These are phyloP conservation scores for Drosophila anceps DNA, from an alignment of 2,888 invertebrate species.

Conservation along the genomic window DNA sequence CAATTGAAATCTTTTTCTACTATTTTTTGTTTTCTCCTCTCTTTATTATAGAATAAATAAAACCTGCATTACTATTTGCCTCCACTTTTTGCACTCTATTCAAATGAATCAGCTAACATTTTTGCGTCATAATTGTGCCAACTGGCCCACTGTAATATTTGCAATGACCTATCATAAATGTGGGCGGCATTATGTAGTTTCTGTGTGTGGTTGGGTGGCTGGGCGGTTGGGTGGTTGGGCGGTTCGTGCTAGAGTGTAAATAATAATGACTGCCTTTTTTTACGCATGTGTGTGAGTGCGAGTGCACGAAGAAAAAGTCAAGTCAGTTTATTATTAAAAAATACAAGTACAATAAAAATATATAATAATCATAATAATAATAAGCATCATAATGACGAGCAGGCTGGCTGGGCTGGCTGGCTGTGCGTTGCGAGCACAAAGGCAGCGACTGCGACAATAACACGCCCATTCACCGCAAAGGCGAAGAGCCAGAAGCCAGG, in stretches of 20 bases:
- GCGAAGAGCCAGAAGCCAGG: slow-evolving; percentile 7
- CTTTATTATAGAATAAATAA: too few relatives aligned
- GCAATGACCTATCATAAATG: slow-evolving; percentile 45
- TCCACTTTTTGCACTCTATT: neutral
- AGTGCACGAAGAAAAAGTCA: slow-evolving; percentile 53
- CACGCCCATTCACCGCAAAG: slow-evolving; percentile 33
- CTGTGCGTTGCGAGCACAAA: slow-evolving; percentile 31
- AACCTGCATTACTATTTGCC: neutral
- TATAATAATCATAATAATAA: slow-evolving; percentile 61
- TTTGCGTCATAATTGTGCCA: neutral
- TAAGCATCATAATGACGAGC: slow-evolving; percentile 59
- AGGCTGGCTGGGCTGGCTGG: neutral
- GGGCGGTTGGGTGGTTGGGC: slow-evolving; percentile 12
- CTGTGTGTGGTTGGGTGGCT: slow-evolving; percentile 17
- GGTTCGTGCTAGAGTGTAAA: slow-evolving; percentile 28
- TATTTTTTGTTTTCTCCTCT: neutral
- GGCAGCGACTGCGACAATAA: slow-evolving; percentile 49
- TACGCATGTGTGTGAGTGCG: slow-evolving; percentile 66
- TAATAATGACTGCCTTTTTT: slow-evolving; percentile 56
- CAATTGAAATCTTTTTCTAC: too few relatives aligned
- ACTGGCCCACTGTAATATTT: slow-evolving; percentile 29
- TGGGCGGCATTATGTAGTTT: slow-evolving; percentile 34
- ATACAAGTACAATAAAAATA: slow-evolving; percentile 73
- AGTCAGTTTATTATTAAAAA: slow-evolving; percentile 75
- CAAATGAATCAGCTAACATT: neutral